Percentiles rank a stretch among this genome's conserved stretches.
These are phyloP conservation scores for Mormyrus proboscirostris DNA, from an alignment of 2,797 vertebrate species.

Conservation along the genomic window DNA sequence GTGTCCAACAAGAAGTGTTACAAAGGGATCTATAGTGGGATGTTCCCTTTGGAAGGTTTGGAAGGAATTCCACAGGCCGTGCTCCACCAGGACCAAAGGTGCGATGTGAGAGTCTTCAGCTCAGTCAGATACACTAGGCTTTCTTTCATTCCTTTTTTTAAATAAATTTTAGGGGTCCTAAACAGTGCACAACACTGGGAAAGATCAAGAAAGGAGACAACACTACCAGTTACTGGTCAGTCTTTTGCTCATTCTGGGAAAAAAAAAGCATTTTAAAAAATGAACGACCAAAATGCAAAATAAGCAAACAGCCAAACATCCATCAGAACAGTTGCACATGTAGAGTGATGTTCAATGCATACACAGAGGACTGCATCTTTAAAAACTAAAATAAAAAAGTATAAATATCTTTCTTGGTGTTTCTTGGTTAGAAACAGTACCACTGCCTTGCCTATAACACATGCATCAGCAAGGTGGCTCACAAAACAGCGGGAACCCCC, in stretches of 20 bases:
- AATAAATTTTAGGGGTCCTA: slow-evolving; percentile 36
- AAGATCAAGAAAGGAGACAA: slow-evolving; percentile 23
- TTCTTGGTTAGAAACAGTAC: slow-evolving; percentile 54
- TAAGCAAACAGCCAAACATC: slow-evolving; percentile 61
- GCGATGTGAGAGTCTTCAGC: slow-evolving; percentile 35
- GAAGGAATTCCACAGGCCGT: slow-evolving; percentile 59
- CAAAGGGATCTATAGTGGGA: slow-evolving; percentile 49
- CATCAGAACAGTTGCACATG: slow-evolving; percentile 67
- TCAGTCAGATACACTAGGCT: slow-evolving; percentile 57
- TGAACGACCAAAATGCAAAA: slow-evolving; percentile 23
- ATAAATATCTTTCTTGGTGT: slow-evolving; percentile 51
- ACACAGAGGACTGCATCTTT: slow-evolving; percentile 33
- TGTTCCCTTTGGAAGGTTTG: slow-evolving; percentile 55
- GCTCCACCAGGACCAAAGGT: slow-evolving; percentile 53
- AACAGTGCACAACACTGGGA: slow-evolving; percentile 57
- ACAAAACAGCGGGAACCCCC: neutral
- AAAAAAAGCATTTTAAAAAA: slow-evolving; percentile 24
- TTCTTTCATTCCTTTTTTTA: slow-evolving; percentile 45
- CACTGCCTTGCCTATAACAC: slow-evolving; percentile 72
- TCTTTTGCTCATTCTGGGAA: slow-evolving; percentile 24
- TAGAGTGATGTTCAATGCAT: slow-evolving; percentile 43
- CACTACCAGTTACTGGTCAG: slow-evolving; percentile 20
- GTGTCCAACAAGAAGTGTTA: slow-evolving; percentile 72
- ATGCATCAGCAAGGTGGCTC: slow-evolving; percentile 67
- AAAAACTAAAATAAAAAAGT: slow-evolving; percentile 65